A percentile compares a stretch with the other conserved stretches of the same genome.
Evolutionary conservation across 2,888 invertebrate genomes (phyloP).

Genomic region (Hirudinaria manillensis): DNA sequence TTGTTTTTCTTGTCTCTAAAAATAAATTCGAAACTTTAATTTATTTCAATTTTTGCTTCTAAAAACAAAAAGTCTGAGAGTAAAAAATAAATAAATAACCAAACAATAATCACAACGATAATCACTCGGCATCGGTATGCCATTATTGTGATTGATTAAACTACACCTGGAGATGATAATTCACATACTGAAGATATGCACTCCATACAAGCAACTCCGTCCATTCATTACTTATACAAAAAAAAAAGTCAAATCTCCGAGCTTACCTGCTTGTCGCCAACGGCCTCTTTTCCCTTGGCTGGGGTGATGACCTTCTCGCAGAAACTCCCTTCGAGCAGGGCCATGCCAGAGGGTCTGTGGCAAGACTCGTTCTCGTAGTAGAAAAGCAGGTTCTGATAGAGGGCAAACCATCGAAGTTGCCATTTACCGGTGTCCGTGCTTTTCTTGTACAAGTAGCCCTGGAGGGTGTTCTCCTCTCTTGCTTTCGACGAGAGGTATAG

Average conservation of each 20-base stretch:
- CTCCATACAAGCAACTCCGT: too few species aligned
- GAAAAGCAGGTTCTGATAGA: slow-evolving; percentile 76
- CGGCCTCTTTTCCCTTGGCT: slow-evolving; percentile 44
- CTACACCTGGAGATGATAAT: too few species aligned
- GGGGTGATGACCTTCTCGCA: slow-evolving; percentile 49
- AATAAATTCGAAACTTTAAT: too few species aligned
- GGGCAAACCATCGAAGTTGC: slow-evolving; percentile 62
- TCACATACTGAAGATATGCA: too few species aligned
- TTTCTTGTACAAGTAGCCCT: slow-evolving; percentile 77
- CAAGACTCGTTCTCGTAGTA: slow-evolving; percentile 81
- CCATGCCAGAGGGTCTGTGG: slow-evolving; percentile 72
- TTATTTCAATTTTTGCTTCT: too few species aligned
- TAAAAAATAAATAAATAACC: too few species aligned
- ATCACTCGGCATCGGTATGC: too few species aligned
- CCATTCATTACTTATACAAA: neutral
- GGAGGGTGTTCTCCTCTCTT: slow-evolving; percentile 74
- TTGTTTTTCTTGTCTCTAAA: too few species aligned
- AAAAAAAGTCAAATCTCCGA: neutral
- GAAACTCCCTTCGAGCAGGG: slow-evolving; percentile 81
- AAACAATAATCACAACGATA: too few species aligned
- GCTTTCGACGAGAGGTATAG: slow-evolving; percentile 77
- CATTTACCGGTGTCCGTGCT: slow-evolving; percentile 80
- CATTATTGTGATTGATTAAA: too few species aligned
- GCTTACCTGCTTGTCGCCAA: slow-evolving; percentile 49
- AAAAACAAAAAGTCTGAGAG: too few species aligned